These are phyloP conservation scores for Bombus superbus DNA, from an alignment of 1,140 invertebrate genomes.

Conservation along the genomic window DNA sequence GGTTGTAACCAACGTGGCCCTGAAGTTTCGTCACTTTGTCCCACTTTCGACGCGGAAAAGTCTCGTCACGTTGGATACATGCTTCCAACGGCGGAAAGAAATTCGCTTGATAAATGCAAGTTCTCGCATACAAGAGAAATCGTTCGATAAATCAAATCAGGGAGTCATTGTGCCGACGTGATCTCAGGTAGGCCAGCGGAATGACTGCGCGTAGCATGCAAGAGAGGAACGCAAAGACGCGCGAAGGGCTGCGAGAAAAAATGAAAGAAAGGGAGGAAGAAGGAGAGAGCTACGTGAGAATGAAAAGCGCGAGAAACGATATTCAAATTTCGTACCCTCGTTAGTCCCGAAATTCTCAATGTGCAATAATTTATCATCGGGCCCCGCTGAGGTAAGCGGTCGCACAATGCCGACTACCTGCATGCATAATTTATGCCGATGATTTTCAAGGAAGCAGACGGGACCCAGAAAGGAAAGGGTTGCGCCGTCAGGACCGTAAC, in stretches of 20 bases:
- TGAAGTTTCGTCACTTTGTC: constrained; percentile 8
- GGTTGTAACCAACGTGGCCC: no score
- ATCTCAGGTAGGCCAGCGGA: constrained; percentile 73
- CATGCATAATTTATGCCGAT: constrained; percentile 75
- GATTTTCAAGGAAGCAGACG: constrained; percentile 69
- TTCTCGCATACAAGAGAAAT: constrained; percentile 69
- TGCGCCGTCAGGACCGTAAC: constrained; percentile 57
- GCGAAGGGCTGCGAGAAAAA: constrained; percentile 40
- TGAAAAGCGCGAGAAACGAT: constrained; percentile 77
- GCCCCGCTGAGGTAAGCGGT: constrained; percentile 74
- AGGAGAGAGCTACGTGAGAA: constrained; percentile 75
- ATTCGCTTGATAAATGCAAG: constrained; percentile 39
- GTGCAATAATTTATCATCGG: constrained; percentile 81
- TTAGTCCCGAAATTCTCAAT: constrained; percentile 77
- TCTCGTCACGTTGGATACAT: background rate
- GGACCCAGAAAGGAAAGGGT: constrained; percentile 64
- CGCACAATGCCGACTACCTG: constrained; percentile 76
- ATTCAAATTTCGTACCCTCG: constrained; percentile 82
- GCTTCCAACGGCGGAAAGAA: background rate
- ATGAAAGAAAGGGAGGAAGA: constrained; percentile 48
- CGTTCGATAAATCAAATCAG: constrained; percentile 81
- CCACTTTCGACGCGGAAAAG: background rate
- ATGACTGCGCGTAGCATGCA: constrained; percentile 45
- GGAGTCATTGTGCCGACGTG: constrained; percentile 75
- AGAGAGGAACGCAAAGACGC: constrained; percentile 39